A percentile compares a stretch with the other conserved stretches of the same genome.
Conservation (phyloP, 2,888 invertebrate genomes). For the Lissocephala sabroskyi region DNA sequence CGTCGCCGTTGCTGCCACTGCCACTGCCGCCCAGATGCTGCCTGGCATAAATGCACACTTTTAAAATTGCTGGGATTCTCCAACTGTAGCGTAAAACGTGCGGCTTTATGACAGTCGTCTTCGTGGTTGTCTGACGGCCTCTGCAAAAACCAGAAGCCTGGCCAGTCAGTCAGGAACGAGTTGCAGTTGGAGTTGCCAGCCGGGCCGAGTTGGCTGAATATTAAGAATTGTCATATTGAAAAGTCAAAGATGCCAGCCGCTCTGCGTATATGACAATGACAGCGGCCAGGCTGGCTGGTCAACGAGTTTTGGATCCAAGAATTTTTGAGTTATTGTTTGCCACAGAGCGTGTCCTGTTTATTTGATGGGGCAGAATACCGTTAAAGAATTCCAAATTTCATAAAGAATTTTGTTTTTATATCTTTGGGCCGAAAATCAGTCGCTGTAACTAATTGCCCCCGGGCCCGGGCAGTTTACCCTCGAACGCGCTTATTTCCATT, state of each 20-base stretch:
- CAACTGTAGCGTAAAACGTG: conserved; percentile 60
- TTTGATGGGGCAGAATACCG: conserved; percentile 22
- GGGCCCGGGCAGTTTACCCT: background rate
- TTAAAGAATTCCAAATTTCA: conserved; percentile 10
- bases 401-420: conserved; percentile 4
- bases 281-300: conserved; percentile 21
- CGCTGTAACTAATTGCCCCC: conserved; percentile 48
- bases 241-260: conserved; percentile 41
- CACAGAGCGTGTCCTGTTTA: conserved; percentile 37
- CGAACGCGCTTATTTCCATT: background rate
- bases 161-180: conserved; percentile 32
- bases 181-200: conserved; percentile 23
- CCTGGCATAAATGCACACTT: conserved; percentile 66
- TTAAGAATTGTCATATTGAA: conserved; percentile 63
- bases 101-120: conserved; percentile 54
- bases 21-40: conserved; percentile 39
- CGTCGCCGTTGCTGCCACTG: conserved; percentile 24
- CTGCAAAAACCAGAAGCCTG: conserved; percentile 4
- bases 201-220: conserved; percentile 53
- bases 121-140: conserved; percentile 21
- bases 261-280: conserved; percentile 17
- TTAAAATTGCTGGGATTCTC: conserved; percentile 64
- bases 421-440: conserved; percentile 30
- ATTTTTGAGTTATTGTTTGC: conserved; percentile 31
- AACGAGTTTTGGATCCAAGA: conserved; percentile 26